phyloP scores from a whole-genome alignment of 2,888 invertebrate species.

The Mythimna pallens region DNA sequence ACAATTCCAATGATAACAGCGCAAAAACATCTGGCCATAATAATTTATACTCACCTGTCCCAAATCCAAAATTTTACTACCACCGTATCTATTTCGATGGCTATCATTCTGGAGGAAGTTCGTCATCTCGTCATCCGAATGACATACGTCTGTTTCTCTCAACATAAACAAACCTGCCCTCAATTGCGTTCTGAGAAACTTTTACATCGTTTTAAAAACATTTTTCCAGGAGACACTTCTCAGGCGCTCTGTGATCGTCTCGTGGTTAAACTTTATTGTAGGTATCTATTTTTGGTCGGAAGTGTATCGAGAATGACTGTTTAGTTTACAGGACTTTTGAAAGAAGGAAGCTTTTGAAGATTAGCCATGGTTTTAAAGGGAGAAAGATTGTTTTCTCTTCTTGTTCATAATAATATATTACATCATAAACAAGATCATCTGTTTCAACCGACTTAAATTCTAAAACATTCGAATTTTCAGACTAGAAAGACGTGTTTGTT shows the following conservation, averaged over 20 bases:
- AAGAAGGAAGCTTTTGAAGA: slow-evolving; percentile 2
- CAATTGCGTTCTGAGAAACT: slow-evolving; percentile 86
- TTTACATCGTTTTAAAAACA: slow-evolving; percentile 83
- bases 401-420: slow-evolving; percentile 45
- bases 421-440: slow-evolving; percentile 59
- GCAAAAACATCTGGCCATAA: slow-evolving; percentile 41
- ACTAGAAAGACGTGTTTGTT: slow-evolving; percentile 82
- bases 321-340: slow-evolving; percentile 45
- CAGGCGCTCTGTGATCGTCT: slow-evolving; percentile 65
- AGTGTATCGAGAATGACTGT: slow-evolving; percentile 49
- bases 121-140: slow-evolving; percentile 76
- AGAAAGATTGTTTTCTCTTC: slow-evolving; percentile 18
- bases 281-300: slow-evolving; percentile 70
- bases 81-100: slow-evolving; percentile 74
- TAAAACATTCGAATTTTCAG: slow-evolving; percentile 57
- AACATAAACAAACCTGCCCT: slow-evolving; percentile 86
- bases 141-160: slow-evolving; percentile 82
- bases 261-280: slow-evolving; percentile 67
- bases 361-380: slow-evolving; percentile 7
- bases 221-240: slow-evolving; percentile 85
- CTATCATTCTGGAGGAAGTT: slow-evolving; percentile 73
- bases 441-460: slow-evolving; percentile 52
- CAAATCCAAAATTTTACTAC: slow-evolving; percentile 60
- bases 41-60: slow-evolving; percentile 59
- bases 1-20: slow-evolving; percentile 29